A percentile compares a stretch with the other conserved stretches of the same genome.
phyloP scores from a whole-genome alignment of 2,113 vertebrate species.

The Chionomys nivalis region DNA sequence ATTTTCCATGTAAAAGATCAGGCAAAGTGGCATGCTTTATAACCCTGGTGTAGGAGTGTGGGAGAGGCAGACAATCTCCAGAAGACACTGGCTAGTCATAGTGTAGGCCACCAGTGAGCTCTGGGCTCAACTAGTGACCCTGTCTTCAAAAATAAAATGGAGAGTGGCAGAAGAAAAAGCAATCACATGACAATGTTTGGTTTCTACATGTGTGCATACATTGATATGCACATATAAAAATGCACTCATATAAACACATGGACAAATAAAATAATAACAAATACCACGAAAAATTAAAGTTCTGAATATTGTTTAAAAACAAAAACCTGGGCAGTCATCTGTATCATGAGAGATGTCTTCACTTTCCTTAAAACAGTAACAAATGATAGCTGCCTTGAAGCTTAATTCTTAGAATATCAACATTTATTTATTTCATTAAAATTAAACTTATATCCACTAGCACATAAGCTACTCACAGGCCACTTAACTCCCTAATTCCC shows the following conservation, averaged over 20 bases:
- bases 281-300: background rate
- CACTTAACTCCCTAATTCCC: background rate
- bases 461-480: background rate
- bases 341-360: background rate
- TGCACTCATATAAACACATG: background rate
- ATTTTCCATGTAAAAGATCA: background rate
- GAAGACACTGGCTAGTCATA: background rate
- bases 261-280: background rate
- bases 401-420: conserved; percentile 28
- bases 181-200: background rate
- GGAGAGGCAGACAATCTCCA: background rate
- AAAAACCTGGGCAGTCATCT: background rate
- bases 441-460: background rate
- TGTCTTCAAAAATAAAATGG: background rate
- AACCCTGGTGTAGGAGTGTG: background rate
- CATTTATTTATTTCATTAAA: conserved; percentile 17
- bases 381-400: background rate
- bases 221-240: background rate
- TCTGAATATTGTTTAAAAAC: background rate
- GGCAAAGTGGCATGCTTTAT: background rate
- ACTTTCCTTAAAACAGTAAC: background rate
- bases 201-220: background rate
- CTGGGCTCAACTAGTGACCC: background rate
- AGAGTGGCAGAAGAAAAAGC: background rate
- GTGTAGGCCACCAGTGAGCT: background rate